phyloP scores from a whole-genome alignment of 2,113 vertebrate species.

The Tautogolabrus adspersus region DNA sequence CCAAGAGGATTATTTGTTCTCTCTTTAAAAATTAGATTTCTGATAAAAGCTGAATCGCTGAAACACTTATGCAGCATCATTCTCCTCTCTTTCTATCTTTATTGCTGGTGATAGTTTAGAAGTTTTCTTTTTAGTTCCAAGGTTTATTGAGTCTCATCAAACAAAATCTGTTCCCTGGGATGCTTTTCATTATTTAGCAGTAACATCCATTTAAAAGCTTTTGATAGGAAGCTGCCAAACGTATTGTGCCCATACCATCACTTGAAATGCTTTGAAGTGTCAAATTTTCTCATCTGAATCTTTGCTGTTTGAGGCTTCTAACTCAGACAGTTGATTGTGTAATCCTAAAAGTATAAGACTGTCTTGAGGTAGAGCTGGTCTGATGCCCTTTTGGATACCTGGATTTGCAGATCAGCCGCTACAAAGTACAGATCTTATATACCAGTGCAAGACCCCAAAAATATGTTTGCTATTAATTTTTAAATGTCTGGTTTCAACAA shows the following conservation, averaged over 20 bases:
- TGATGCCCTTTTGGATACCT: too few species aligned
- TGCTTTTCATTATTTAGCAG: conserved; percentile 48
- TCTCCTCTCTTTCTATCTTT: conserved; percentile 6
- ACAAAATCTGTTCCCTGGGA: conserved; percentile 22
- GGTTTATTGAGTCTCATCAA: conserved; percentile 31
- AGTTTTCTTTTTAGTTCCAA: background rate
- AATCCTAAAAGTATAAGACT: too few species aligned
- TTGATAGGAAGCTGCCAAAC: conserved; percentile 23
- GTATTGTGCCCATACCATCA: conserved; percentile 4
- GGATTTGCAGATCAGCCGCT: too few species aligned
- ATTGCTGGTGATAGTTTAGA: conserved; percentile 8
- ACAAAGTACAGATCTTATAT: too few species aligned
- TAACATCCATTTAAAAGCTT: conserved; percentile 15
- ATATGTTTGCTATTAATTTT: too few species aligned
- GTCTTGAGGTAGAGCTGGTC: too few species aligned
- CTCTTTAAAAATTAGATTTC: conserved; percentile 43
- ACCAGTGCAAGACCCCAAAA: too few species aligned
- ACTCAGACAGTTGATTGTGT: background rate
- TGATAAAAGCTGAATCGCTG: conserved; percentile 31
- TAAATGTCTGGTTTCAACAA: too few species aligned
- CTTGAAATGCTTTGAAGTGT: background rate
- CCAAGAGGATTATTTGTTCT: conserved; percentile 10
- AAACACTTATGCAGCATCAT: conserved; percentile 6
- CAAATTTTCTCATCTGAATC: background rate
- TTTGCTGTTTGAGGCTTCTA: background rate